These are phyloP conservation scores for Cerastis rubricosa DNA, from an alignment of 2,888 invertebrate genomes.

Conservation along the genomic window DNA sequence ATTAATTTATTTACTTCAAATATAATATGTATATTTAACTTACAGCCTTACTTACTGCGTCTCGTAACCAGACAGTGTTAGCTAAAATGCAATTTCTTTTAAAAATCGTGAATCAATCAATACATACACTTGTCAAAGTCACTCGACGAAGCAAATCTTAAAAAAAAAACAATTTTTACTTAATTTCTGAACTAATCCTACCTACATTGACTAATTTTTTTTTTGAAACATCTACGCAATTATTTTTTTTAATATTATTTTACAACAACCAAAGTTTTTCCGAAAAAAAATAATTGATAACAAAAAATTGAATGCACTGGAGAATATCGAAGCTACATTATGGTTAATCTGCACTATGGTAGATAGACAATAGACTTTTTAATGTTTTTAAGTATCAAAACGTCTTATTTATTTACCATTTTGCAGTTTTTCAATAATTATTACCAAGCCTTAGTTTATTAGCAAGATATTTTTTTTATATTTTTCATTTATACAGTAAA, in stretches of 20 bases:
- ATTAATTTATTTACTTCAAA: constrained; percentile 90
- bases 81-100: constrained; percentile 67
- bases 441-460: constrained; percentile 75
- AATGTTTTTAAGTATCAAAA: constrained; percentile 45
- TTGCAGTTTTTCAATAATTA: constrained; percentile 62
- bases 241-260: constrained; percentile 74
- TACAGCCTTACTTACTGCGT: constrained; percentile 84
- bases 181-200: constrained; percentile 69
- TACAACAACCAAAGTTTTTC: constrained; percentile 84
- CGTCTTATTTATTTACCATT: constrained; percentile 43
- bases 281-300: constrained; percentile 66
- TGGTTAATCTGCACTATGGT: constrained; percentile 38
- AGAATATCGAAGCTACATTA: constrained; percentile 55
- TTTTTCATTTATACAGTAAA: constrained; percentile 86
- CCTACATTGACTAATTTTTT: constrained; percentile 71
- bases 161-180: constrained; percentile 76
- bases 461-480: constrained; percentile 86
- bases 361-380: constrained; percentile 32
- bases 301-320: constrained; percentile 64
- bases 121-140: constrained; percentile 69
- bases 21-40: constrained; percentile 91
- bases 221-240: constrained; percentile 68
- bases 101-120: constrained; percentile 62
- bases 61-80: constrained; percentile 63
- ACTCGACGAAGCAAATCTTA: constrained; percentile 78